Evolutionary conservation across 2,113 vertebrate species (phyloP).

Genomic region (Bos javanicus): DNA sequence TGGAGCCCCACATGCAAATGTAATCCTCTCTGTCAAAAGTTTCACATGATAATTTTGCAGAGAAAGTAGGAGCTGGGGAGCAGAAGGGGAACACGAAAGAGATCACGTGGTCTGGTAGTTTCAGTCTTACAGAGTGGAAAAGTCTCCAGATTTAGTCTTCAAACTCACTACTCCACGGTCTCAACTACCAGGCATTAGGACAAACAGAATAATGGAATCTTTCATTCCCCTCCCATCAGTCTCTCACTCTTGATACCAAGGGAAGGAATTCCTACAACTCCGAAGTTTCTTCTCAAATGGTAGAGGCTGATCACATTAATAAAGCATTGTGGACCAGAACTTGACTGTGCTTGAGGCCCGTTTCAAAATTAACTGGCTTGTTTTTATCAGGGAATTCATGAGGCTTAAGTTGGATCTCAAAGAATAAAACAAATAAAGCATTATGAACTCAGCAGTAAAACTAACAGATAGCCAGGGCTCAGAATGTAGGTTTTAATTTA

Average conservation of each 20-base stretch:
- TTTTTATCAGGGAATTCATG: background rate
- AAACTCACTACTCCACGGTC: background rate
- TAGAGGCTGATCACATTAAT: background rate
- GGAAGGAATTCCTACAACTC: background rate
- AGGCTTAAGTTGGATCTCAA: background rate
- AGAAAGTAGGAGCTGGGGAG: background rate
- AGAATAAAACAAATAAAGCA: slow-evolving; percentile 8
- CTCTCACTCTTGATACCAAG: background rate
- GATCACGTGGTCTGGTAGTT: background rate
- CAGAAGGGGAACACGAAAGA: background rate
- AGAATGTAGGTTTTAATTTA: background rate
- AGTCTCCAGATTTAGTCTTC: background rate
- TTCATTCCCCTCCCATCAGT: background rate
- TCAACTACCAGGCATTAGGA: background rate
- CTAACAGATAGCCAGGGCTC: background rate
- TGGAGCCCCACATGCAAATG: too few relatives aligned
- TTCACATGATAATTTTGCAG: background rate
- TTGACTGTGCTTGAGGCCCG: background rate
- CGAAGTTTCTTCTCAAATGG: background rate
- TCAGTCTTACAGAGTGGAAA: background rate
- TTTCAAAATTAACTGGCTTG: background rate
- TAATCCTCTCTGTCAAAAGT: background rate
- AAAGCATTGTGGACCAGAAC: background rate
- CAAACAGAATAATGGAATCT: background rate
- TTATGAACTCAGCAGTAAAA: background rate